Conservation (phyloP, 2,113 vertebrate species). For the Petrocephalus zakoni region DNA sequence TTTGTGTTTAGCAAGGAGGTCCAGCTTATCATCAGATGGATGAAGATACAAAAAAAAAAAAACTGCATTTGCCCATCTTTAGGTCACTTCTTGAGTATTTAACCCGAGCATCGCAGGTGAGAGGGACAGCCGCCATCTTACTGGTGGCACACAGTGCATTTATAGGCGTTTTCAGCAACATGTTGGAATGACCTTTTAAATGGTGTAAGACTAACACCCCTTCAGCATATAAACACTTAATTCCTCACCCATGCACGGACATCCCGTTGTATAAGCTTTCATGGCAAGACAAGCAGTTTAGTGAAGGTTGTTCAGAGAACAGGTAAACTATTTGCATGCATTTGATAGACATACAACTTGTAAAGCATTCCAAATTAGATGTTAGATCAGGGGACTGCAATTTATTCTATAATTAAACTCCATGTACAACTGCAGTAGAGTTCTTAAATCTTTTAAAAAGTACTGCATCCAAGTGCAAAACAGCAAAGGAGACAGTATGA, state of each 20-base stretch:
- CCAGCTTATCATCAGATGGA: neutral
- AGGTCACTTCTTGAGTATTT: neutral
- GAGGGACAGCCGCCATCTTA: neutral
- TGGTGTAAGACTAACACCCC: neutral
- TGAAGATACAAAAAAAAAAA: no score
- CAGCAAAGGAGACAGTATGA: conserved; percentile 49
- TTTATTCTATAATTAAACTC: neutral
- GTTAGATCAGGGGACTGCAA: neutral
- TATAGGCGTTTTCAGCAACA: neutral
- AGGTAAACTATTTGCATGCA: neutral
- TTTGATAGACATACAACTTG: neutral
- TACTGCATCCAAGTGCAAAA: neutral
- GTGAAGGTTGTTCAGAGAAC: neutral
- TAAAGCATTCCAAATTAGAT: neutral
- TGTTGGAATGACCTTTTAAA: neutral
- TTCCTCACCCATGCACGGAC: neutral
- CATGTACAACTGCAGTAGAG: neutral
- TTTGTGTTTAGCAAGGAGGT: neutral
- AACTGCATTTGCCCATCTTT: neutral
- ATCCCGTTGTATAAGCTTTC: neutral
- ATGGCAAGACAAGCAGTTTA: neutral
- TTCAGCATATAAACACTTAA: neutral
- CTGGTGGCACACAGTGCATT: neutral
- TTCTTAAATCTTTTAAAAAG: neutral
- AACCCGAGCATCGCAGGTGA: neutral